Base-by-base conservation (phyloP, 2,797 vertebrate species). In the Coracias cyanogaster region DNA sequence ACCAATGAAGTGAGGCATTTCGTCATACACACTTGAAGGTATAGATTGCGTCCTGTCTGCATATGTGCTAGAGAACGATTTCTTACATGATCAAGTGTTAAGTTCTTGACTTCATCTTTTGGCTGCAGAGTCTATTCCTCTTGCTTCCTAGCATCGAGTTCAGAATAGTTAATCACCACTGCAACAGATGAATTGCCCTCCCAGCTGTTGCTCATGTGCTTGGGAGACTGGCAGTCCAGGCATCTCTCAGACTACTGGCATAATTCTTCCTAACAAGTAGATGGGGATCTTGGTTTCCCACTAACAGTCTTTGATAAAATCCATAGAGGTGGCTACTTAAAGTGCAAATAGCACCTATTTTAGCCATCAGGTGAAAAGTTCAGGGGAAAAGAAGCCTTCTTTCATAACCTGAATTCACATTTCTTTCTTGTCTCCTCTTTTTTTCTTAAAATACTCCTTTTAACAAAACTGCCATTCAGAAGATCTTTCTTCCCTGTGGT, bases 261-360 rank as follows among this genome's bases (percentile, higher is more conserved):
- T 89, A 49, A 52, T 93, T 90, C 64, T 69, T 84, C 46, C 28
- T 91, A 82, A 16, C 33, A 90, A 82, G 22, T 78, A 69, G 26
- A 16, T 91, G 58, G 25, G 65, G 78, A 91, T 97, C 60, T 80
- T 94, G 61, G 57, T 90, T 96, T 77, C 70, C 91, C 31, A 89
- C n/a, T 45, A 73, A 39, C 82, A 76, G 51, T 46, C 73, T 60
- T 87, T 46, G 52, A 89, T 82, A 61, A 96, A 93, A 82, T 89
- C 60, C 5, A 3, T 43, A 54, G 41, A 76, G 29, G 14, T 60
- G 48, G 70, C 39, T 69, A 77, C 45, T 86, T 74, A 91, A 96
- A 86, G 93, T 90, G 82, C 80, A 95, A 94, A 95, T 91, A 90
- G 28, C 76, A 95, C 64, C 81, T 86, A 64, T 95, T 97, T 96